A percentile compares a stretch with the other conserved stretches of the same genome.
phyloP scores from a whole-genome alignment of 2,797 vertebrate genomes.

The Microcaecilia unicolor region DNA sequence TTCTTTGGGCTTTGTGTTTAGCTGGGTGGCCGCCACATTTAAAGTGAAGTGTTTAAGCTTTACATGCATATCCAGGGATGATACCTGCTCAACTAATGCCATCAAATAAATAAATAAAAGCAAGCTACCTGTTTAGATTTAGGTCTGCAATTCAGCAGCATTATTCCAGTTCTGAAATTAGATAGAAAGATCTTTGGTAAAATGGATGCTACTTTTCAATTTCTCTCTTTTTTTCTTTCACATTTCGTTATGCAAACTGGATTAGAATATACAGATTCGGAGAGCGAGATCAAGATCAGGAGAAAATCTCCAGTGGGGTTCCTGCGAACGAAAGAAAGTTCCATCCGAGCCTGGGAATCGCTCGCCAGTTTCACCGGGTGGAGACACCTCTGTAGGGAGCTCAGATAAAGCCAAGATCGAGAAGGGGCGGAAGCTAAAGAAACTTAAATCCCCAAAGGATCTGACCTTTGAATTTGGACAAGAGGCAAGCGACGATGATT shows the following conservation, averaged over 20 bases:
- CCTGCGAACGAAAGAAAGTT: constrained; percentile 72
- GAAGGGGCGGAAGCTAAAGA: constrained; percentile 70
- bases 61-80: too few species aligned
- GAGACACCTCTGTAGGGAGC: constrained; percentile 39
- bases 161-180: too few species aligned
- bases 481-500: constrained; percentile 82
- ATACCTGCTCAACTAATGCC: too few species aligned
- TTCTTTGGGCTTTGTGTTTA: too few species aligned
- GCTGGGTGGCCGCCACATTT: too few species aligned
- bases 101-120: too few species aligned
- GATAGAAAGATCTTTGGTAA: too few species aligned
- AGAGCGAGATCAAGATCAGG: constrained; percentile 73
- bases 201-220: too few species aligned
- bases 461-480: constrained; percentile 72
- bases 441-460: constrained; percentile 67
- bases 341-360: constrained; percentile 52
- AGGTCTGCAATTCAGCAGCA: too few species aligned
- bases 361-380: constrained; percentile 4
- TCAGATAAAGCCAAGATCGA: constrained; percentile 58
- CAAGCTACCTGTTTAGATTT: too few species aligned
- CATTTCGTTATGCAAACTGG: constrained; percentile 56
- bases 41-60: too few species aligned
- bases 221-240: background rate
- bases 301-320: constrained; percentile 71
- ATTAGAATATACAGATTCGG: constrained; percentile 88